phyloP scores from a whole-genome alignment of 2,113 vertebrate genomes.

The Tachycineta bicolor region DNA sequence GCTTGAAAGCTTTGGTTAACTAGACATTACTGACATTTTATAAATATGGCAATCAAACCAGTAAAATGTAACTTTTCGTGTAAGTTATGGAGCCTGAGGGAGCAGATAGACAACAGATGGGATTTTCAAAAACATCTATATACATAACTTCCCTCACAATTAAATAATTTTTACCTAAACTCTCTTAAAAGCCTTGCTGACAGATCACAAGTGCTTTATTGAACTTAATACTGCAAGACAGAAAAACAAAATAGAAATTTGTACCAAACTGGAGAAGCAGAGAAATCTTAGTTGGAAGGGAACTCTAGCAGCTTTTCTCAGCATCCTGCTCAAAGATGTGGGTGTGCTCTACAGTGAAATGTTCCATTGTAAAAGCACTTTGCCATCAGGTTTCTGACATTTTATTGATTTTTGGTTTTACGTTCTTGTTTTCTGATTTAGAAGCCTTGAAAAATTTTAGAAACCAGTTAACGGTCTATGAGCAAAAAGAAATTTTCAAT shows the following conservation, averaged over 20 bases:
- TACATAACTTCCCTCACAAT: not conserved
- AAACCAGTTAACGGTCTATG: slow-evolving; percentile 85
- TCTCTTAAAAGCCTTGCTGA: not conserved
- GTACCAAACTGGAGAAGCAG: not conserved
- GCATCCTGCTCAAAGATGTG: not conserved
- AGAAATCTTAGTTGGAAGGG: not conserved
- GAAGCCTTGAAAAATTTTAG: slow-evolving; percentile 90
- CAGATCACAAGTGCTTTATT: not conserved
- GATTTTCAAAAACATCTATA: not conserved
- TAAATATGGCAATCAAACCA: not conserved
- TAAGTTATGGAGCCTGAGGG: not conserved
- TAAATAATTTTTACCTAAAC: not conserved
- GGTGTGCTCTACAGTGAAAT: not conserved
- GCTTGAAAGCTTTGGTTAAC: not conserved
- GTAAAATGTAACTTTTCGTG: not conserved
- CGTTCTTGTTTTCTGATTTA: slow-evolving; percentile 69
- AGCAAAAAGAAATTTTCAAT: slow-evolving; percentile 90
- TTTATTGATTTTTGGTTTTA: not conserved
- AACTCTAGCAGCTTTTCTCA: not conserved
- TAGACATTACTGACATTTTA: not conserved
- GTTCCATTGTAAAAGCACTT: not conserved
- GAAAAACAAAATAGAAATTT: not conserved
- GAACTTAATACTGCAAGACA: not conserved
- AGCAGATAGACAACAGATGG: not conserved
- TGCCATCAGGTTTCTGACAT: not conserved